Evolutionary conservation across 1,140 invertebrate genomes (phyloP), one percentile per base, ranked within the genome.

Genomic region (Drosophila erecta): DNA sequence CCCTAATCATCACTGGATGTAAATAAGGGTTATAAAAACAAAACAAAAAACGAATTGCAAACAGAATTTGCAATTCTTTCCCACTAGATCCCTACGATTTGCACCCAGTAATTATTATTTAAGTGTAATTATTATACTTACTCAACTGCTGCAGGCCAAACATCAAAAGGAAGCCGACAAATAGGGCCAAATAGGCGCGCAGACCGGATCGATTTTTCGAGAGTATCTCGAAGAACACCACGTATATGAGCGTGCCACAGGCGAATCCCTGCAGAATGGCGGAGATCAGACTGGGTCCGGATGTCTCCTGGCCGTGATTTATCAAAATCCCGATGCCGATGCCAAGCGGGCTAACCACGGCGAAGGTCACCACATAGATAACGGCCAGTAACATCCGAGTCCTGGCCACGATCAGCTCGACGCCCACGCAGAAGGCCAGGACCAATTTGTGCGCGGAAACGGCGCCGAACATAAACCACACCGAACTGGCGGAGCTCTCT

Each of bases 201-300:
- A 97, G 92, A 4, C 96, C 96, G 20, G 95, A 94, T 41, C 95
- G 93, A 84, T 97, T 96, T 57, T 96, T 94, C 38, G 96, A 96
- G 50, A 98, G 93, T 27, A 98, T 96, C 93, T 98, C 97, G 90
- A 98, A 98, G 94, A 98, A 98, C 2, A 97, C 96, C 37, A 98
- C 97, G 90, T 98, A 98, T 0, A 98, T 94, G 11, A 98, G 93
- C 0, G 97, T 98, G 17, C 97, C 97, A 43, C 96, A 96, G 0
- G 97, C 97, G 92, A 98, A 94, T 8, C 96, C 97, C 84, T 98
- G 96, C 0, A 97, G 93, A 4, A 97, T 94, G 4, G 95, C 94
- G 0, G 95, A 94, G 2, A 93, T 93, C 22, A 95, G 92, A 51
- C 93, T 95, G 10, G 94, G 93, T 2, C 94, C 94, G 0, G 93